Percentiles rank a stretch among this genome's conserved stretches.
These are phyloP conservation scores for Ochropacha duplaris DNA, from an alignment of 2,888 invertebrate species.

Conservation along the genomic window DNA sequence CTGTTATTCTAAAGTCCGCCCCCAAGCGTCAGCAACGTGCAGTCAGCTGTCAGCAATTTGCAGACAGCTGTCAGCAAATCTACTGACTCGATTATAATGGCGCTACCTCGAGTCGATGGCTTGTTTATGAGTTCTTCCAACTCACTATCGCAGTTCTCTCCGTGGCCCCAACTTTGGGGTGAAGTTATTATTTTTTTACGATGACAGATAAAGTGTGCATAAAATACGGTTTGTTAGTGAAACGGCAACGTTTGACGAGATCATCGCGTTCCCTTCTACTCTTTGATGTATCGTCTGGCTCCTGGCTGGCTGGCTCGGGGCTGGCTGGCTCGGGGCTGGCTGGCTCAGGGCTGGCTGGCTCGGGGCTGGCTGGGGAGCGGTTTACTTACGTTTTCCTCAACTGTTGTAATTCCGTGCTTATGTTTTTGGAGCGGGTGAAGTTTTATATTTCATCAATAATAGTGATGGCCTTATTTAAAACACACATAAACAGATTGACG, in stretches of 20 bases:
- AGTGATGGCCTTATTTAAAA: not conserved
- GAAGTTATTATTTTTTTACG: not conserved
- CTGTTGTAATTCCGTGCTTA: not conserved
- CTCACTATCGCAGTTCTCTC: not conserved
- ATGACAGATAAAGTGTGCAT: not conserved
- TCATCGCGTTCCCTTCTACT: not conserved
- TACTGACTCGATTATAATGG: not conserved
- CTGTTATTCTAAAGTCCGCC: not conserved
- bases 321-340: too few relatives aligned
- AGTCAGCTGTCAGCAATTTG: not conserved
- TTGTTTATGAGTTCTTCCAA: not conserved
- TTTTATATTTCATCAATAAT: not conserved
- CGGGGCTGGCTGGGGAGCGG: too few relatives aligned
- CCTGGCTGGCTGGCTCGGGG: too few relatives aligned
- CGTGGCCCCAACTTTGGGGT: not conserved
- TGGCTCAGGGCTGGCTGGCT: too few relatives aligned
- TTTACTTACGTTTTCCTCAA: not conserved
- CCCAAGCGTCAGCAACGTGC: not conserved
- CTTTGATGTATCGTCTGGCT: not conserved
- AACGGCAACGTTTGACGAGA: not conserved
- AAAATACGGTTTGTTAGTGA: not conserved
- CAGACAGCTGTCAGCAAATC: too few relatives aligned
- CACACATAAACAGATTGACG: too few relatives aligned
- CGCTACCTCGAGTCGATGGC: not conserved
- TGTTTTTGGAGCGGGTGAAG: not conserved